Percentiles rank a stretch among this genome's conserved stretches.
Conservation (phyloP, 2,888 invertebrate species). For the Volucella inflata region DNA sequence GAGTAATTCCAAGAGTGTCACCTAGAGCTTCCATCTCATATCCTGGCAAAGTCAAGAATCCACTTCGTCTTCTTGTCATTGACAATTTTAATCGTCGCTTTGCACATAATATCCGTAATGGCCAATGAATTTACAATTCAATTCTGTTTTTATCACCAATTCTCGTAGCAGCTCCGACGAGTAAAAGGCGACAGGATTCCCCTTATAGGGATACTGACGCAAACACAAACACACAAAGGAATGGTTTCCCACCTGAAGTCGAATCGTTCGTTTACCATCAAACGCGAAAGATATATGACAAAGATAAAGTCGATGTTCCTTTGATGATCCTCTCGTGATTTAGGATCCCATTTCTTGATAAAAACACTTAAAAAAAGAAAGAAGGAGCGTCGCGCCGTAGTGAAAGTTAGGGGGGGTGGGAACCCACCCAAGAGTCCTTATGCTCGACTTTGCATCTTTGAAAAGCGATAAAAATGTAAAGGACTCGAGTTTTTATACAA, state of each 20-base stretch:
- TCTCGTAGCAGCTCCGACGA: slow-evolving; percentile 5
- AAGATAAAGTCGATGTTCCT: slow-evolving; percentile 50
- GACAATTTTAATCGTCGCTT: slow-evolving; percentile 72
- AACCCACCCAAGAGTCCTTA: slow-evolving; percentile 20
- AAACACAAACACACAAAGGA: slow-evolving; percentile 13
- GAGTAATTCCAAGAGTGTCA: slow-evolving; percentile 9
- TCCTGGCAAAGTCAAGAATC: slow-evolving; percentile 16
- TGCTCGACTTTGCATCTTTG: slow-evolving; percentile 46
- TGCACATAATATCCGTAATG: slow-evolving; percentile 71
- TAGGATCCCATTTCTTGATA: slow-evolving; percentile 4
- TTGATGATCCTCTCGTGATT: slow-evolving; percentile 59
- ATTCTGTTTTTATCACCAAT: slow-evolving; percentile 67
- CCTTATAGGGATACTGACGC: background rate
- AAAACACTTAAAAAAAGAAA: background rate
- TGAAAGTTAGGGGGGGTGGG: too few relatives aligned
- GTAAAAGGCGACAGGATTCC: background rate
- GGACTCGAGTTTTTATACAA: slow-evolving; percentile 10
- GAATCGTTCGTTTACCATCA: background rate
- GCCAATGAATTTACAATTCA: slow-evolving; percentile 72
- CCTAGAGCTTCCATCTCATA: slow-evolving; percentile 19
- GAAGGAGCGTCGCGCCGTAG: background rate
- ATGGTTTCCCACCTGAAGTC: slow-evolving; percentile 23
- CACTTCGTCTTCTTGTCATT: slow-evolving; percentile 31
- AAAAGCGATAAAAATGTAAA: slow-evolving; percentile 42
- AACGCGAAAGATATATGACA: slow-evolving; percentile 41